Percentiles rank a stretch among this genome's conserved stretches.
These are phyloP conservation scores for Halcyon malimbica DNA, from an alignment of 2,113 vertebrate genomes.

Conservation along the genomic window DNA sequence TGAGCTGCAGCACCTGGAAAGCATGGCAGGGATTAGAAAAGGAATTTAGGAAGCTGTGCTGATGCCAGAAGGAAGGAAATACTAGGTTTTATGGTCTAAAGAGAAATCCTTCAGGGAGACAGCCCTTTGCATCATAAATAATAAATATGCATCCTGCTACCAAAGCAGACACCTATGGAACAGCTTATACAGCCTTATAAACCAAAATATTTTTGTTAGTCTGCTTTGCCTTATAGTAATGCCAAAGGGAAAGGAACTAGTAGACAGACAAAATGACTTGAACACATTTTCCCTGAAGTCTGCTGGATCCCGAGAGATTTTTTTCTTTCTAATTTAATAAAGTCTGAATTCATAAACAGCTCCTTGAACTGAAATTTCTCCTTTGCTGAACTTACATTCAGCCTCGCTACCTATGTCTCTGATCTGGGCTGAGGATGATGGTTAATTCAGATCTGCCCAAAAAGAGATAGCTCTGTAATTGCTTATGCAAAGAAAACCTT, in stretches of 20 bases:
- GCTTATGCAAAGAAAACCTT: constrained; percentile 55
- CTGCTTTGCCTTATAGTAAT: background rate
- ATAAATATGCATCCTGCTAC: background rate
- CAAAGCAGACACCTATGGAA: background rate
- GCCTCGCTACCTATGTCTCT: constrained; percentile 51
- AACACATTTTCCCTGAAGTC: constrained; percentile 42
- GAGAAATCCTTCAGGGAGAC: constrained; percentile 13
- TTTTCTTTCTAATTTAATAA: constrained; percentile 60
- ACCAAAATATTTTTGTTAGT: background rate
- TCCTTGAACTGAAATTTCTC: constrained; percentile 47
- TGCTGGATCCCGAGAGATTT: constrained; percentile 3
- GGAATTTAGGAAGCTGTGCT: background rate
- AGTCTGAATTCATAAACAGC: constrained; percentile 35
- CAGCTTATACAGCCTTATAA: background rate
- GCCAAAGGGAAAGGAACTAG: background rate
- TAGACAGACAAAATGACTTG: constrained; percentile 6
- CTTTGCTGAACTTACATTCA: constrained; percentile 55
- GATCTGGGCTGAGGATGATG: constrained; percentile 61
- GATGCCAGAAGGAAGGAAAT: background rate
- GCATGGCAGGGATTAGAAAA: background rate
- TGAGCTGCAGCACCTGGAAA: background rate
- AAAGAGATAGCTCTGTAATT: constrained; percentile 57
- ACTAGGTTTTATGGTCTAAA: background rate
- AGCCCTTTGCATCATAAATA: constrained; percentile 5
- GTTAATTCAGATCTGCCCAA: constrained; percentile 64